Conservation (phyloP, 2,888 invertebrate genomes). For the Acanthosepion lycidas region DNA sequence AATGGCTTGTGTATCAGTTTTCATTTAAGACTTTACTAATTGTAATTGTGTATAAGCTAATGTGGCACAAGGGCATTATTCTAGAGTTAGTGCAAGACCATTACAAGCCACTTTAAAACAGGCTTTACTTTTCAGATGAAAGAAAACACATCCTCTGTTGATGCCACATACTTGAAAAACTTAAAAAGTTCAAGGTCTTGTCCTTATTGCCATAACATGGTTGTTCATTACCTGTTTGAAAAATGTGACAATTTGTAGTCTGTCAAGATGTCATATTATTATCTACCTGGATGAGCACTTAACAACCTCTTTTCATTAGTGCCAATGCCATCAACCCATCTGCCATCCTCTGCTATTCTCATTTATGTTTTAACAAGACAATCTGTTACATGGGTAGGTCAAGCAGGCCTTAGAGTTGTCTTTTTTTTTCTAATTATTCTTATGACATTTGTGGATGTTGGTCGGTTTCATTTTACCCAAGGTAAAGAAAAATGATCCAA, state of each 20-base stretch:
- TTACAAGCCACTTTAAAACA: neutral
- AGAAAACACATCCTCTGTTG: neutral
- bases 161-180: neutral
- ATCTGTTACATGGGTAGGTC: neutral
- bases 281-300: neutral
- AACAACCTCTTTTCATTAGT: conserved; percentile 18
- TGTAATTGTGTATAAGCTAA: too few species aligned
- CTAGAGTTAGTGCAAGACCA: neutral
- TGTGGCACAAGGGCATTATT: neutral
- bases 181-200: neutral
- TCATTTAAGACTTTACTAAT: too few species aligned
- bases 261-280: neutral
- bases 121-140: neutral
- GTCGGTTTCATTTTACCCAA: neutral
- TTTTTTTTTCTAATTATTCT: neutral
- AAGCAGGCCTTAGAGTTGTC: neutral
- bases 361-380: neutral
- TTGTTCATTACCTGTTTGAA: neutral
- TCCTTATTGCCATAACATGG: neutral
- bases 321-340: neutral
- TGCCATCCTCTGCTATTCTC: neutral
- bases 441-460: neutral
- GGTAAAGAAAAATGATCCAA: neutral
- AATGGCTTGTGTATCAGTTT: too few species aligned
- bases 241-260: conserved; percentile 20